A percentile compares a stretch with the other conserved stretches of the same genome.
Evolutionary conservation across 1,140 invertebrate genomes (phyloP).

Genomic region (Zeugodacus cucurbitae): DNA sequence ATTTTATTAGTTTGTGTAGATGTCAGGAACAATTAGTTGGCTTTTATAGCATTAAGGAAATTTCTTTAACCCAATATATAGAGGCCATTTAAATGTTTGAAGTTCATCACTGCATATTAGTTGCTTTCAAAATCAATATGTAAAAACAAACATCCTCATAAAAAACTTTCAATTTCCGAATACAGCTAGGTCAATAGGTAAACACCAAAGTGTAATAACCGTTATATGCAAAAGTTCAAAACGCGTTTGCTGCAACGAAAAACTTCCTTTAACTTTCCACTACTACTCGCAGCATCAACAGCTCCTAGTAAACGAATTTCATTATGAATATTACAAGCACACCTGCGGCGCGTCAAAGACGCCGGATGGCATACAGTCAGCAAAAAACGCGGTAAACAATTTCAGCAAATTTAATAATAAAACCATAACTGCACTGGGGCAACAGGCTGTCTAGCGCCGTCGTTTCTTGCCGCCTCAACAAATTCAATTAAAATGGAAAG

Average conservation of each 20-base stretch:
- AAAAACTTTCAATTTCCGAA: no score
- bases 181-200: not conserved
- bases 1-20: no score
- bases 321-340: not conserved
- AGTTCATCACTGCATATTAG: no score
- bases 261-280: not conserved
- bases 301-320: not conserved
- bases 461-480: not conserved
- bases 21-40: no score
- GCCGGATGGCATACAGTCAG: not conserved
- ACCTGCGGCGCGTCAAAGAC: not conserved
- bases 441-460: not conserved
- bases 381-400: not conserved
- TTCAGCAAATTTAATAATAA: conserved; percentile 13
- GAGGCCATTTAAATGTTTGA: no score
- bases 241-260: not conserved
- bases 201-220: not conserved
- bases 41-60: no score
- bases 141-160: no score
- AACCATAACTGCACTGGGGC: not conserved
- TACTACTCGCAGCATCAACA: not conserved
- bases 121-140: no score
- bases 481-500: conserved; percentile 25
- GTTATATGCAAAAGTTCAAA: not conserved
- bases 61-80: no score